Evolutionary conservation across 2,797 vertebrate genomes (phyloP).

Genomic region (Chelmon rostratus): DNA sequence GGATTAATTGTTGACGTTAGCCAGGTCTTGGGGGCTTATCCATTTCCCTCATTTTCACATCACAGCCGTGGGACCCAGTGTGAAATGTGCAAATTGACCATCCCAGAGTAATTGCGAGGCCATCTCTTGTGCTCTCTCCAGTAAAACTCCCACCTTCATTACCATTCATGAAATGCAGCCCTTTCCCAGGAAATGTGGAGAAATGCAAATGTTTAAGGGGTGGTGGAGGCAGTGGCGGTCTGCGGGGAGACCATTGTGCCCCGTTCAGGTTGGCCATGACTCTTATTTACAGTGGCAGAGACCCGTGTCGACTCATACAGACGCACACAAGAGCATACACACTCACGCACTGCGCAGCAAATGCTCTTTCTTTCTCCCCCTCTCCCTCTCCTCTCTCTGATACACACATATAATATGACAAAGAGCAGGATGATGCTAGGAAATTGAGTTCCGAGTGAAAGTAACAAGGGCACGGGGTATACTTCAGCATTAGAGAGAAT

Average conservation of each 20-base stretch:
- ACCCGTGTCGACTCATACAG: slow-evolving; percentile 73
- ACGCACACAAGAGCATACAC: slow-evolving; percentile 63
- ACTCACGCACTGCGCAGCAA: slow-evolving; percentile 29
- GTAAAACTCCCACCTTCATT: slow-evolving; percentile 86
- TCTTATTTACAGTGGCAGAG: slow-evolving; percentile 85
- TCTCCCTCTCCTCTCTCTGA: slow-evolving; percentile 22
- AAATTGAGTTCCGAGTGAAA: slow-evolving; percentile 73
- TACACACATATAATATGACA: slow-evolving; percentile 70
- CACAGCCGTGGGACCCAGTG: slow-evolving; percentile 76
- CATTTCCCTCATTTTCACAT: slow-evolving; percentile 85
- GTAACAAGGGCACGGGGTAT: slow-evolving; percentile 73
- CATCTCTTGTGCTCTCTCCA: slow-evolving; percentile 81
- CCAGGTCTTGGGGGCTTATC: slow-evolving; percentile 80
- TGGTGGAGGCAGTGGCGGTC: slow-evolving; percentile 72
- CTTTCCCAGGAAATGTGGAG: slow-evolving; percentile 84
- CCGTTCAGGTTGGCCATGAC: slow-evolving; percentile 82
- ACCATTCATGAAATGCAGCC: slow-evolving; percentile 88
- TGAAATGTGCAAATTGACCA: slow-evolving; percentile 85
- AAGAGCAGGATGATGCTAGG: slow-evolving; percentile 68
- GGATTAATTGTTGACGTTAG: slow-evolving; percentile 82
- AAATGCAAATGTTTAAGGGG: slow-evolving; percentile 85
- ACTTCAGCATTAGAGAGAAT: slow-evolving; percentile 75
- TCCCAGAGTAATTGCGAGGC: slow-evolving; percentile 84
- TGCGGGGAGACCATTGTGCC: slow-evolving; percentile 80
- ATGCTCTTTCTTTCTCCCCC: slow-evolving; percentile 37